Evolutionary conservation across 2,113 vertebrate species (phyloP).

Genomic region (Procavia capensis): DNA sequence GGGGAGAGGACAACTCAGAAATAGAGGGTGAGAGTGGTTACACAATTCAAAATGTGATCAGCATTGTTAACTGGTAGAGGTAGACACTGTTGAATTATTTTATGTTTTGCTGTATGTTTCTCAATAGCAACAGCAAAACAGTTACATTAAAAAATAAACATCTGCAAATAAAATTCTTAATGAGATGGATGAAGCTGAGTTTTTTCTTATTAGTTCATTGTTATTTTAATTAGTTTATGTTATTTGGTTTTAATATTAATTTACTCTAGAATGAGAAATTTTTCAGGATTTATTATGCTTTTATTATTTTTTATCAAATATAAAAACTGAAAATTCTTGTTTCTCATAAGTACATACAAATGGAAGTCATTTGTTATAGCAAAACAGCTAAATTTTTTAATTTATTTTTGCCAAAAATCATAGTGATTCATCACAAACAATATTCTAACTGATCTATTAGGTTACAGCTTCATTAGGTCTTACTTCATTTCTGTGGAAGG

Average conservation of each 20-base stretch:
- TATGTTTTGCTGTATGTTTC: no score
- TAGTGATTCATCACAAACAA: neutral
- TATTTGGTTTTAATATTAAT: neutral
- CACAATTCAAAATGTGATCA: no score
- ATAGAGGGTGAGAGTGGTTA: no score
- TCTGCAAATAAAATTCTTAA: neutral
- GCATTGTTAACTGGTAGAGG: no score
- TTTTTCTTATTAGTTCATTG: neutral
- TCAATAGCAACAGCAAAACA: no score
- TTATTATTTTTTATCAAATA: neutral
- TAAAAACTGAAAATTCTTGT: neutral
- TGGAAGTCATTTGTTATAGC: neutral
- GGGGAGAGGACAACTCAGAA: no score
- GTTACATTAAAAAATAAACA: no score
- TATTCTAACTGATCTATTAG: neutral
- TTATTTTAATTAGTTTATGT: no score
- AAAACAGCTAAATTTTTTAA: neutral
- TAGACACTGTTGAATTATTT: no score
- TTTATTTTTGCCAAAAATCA: neutral
- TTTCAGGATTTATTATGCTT: neutral
- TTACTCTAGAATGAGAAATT: neutral
- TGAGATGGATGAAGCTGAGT: neutral
- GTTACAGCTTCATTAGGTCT: neutral
- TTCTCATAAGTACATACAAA: neutral
- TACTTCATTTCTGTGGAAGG: neutral